Conservation (phyloP, 2,888 invertebrate genomes). For the Conomelus anceps region DNA sequence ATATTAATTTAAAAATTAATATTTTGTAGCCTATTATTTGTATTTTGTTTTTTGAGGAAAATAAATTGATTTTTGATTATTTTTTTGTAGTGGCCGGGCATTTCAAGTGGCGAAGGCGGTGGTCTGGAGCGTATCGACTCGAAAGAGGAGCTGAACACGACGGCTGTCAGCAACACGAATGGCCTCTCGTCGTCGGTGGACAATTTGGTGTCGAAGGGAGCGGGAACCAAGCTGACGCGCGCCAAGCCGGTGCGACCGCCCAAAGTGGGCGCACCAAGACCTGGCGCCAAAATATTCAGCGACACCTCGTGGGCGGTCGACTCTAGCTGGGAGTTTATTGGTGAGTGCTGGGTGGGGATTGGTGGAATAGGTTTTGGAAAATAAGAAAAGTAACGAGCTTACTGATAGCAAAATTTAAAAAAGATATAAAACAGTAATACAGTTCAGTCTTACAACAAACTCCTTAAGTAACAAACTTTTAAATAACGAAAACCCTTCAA, state of each 20-base stretch:
- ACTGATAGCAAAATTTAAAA: too few species aligned
- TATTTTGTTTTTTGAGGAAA: too few species aligned
- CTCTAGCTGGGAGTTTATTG: constrained; percentile 86
- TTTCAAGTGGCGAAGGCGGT: constrained; percentile 37
- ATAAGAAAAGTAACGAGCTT: too few species aligned
- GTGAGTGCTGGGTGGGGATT: too few species aligned
- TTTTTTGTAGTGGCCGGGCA: constrained; percentile 34
- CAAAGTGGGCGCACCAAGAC: constrained; percentile 43
- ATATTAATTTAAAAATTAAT: too few species aligned
- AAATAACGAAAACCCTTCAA: too few species aligned
- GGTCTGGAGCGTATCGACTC: constrained; percentile 45
- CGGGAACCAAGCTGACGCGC: constrained; percentile 49
- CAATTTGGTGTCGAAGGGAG: constrained; percentile 49
- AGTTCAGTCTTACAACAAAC: too few species aligned
- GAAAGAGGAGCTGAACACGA: constrained; percentile 34
- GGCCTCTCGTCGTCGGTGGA: constrained; percentile 58
- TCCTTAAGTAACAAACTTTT: too few species aligned
- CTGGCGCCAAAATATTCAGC: constrained; percentile 40
- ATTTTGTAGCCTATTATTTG: too few species aligned
- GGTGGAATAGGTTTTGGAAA: too few species aligned
- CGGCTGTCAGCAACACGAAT: background rate
- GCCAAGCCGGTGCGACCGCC: constrained; percentile 61
- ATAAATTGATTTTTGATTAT: too few species aligned
- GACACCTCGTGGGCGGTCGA: constrained; percentile 71
- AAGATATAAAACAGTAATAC: too few species aligned